Evolutionary conservation across 2,888 invertebrate species (phyloP).

Genomic region (Caenorhabditis sp.): DNA sequence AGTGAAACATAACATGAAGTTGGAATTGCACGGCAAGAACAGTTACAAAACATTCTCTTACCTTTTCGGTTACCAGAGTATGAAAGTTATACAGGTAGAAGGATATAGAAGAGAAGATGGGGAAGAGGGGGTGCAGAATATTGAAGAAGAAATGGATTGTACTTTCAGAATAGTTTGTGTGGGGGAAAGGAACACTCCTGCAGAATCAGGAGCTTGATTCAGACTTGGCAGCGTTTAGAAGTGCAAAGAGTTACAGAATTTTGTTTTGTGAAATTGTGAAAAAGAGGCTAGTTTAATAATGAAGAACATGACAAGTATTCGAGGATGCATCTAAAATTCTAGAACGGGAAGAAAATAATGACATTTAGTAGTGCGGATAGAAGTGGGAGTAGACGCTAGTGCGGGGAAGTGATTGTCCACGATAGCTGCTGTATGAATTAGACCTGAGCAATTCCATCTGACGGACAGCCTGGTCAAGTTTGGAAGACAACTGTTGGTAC

Average conservation of each 20-base stretch:
- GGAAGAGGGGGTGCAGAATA: conserved; percentile 1
- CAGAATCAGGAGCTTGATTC: conserved; percentile 59
- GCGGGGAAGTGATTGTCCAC: conserved; percentile 78
- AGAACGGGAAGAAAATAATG: too few relatives aligned
- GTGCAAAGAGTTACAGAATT: conserved; percentile 33
- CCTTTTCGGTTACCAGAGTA: conserved; percentile 39
- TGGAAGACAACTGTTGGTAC: conserved; percentile 79
- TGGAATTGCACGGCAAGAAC: conserved; percentile 15
- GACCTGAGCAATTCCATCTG: conserved; percentile 83
- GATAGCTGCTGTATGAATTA: conserved; percentile 76
- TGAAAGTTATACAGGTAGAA: conserved; percentile 56
- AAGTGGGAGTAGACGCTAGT: conserved; percentile 82
- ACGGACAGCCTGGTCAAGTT: conserved; percentile 81
- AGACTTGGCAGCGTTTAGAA: conserved; percentile 40
- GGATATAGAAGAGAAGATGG: conserved; percentile 13
- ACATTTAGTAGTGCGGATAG: conserved; percentile 81
- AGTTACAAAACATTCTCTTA: conserved; percentile 44
- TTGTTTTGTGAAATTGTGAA: conserved; percentile 6
- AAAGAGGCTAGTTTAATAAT: conserved; percentile 2
- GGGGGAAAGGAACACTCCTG: conserved; percentile 47
- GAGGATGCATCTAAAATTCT: not conserved
- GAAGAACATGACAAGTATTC: conserved; percentile 11
- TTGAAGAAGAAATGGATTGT: conserved; percentile 9
- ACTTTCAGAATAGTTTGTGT: conserved; percentile 13
- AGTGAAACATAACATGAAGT: conserved; percentile 23